Evolutionary conservation across 2,888 invertebrate genomes (phyloP), one percentile per base, ranked within the genome.

Genomic region (Xylocampa areola): DNA sequence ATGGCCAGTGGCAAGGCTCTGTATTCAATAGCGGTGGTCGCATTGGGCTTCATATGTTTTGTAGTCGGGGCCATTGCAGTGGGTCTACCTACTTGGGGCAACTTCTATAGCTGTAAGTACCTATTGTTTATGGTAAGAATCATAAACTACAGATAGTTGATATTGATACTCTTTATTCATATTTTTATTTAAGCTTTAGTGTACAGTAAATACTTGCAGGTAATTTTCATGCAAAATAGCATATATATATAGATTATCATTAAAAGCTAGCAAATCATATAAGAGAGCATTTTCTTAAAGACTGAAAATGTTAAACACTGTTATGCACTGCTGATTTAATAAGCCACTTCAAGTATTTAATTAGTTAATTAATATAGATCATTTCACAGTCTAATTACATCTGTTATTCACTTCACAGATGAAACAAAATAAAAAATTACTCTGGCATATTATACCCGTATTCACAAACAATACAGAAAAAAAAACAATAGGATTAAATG

Each of bases 11-110:
- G 94, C 82, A 96, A 95, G 91, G 95, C 95, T 80, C 91, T 96
- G 82, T 96, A 96, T 93, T 96, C 96, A 73, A 95, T 95, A 89
- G 94, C 95, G 79, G 96, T 96, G 73, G 96, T 96, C 61, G 92
- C 95, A 73, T 92, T 96, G 75, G 97, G 97, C 82, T 97, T 97
- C 88, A 94, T 96, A 73, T 97, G 97, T 85, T 96, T 97, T 85
- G 96, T 96, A 63, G 95, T 98, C 75, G 97, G 97, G 79, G 96
- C 97, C 57, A 96, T 97, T 35, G 97, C 97, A 44, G 96, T 97
- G 45, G 97, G 97, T 68, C 95, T 97, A 80, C 98, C 98, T 40
- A 95, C 96, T 80, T 98, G 98, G 98, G 98, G 97, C 63, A 96
- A 97, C 88, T 98, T 96, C 90, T 95, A 95, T 83, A 96, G 95